These are phyloP conservation scores for Lapara coniferarum DNA, from an alignment of 2,888 invertebrate genomes.

Conservation along the genomic window DNA sequence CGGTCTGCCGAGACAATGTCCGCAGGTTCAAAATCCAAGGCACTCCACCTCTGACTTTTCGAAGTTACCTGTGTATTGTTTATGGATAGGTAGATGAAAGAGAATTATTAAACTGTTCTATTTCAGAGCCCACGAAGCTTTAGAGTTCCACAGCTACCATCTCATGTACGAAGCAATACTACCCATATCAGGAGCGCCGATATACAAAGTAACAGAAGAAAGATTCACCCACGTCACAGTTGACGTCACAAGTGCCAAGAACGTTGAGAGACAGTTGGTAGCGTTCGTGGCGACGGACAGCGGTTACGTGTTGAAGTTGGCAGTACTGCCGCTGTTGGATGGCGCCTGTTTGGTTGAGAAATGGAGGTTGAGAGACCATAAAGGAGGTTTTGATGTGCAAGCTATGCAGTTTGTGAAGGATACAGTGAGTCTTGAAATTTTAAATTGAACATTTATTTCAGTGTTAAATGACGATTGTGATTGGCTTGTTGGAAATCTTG, in stretches of 20 bases:
- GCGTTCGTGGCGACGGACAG: conserved; percentile 91
- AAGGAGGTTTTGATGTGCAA: conserved; percentile 81
- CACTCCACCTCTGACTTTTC: too few relatives aligned
- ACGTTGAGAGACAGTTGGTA: conserved; percentile 87
- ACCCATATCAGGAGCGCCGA: conserved; percentile 87
- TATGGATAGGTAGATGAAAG: too few relatives aligned
- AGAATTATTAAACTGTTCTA: not conserved
- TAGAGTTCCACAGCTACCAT: conserved; percentile 90
- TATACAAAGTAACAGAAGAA: conserved; percentile 88
- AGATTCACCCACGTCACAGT: conserved; percentile 91
- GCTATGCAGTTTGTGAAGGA: conserved; percentile 91
- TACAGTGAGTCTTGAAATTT: conserved; percentile 80
- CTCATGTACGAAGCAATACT: conserved; percentile 94
- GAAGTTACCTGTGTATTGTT: too few relatives aligned
- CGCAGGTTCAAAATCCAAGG: too few relatives aligned
- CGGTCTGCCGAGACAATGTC: too few relatives aligned
- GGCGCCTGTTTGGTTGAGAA: conserved; percentile 93
- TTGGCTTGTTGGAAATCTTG: too few relatives aligned
- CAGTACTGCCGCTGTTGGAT: conserved; percentile 87
- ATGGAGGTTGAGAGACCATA: conserved; percentile 87
- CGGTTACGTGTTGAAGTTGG: conserved; percentile 91
- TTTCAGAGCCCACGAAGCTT: conserved; percentile 73
- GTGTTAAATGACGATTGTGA: too few relatives aligned
- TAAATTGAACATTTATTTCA: not conserved
- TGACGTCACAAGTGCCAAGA: conserved; percentile 90